Conservation (phyloP, 2,797 vertebrate species). For the Botia kubotai region DNA sequence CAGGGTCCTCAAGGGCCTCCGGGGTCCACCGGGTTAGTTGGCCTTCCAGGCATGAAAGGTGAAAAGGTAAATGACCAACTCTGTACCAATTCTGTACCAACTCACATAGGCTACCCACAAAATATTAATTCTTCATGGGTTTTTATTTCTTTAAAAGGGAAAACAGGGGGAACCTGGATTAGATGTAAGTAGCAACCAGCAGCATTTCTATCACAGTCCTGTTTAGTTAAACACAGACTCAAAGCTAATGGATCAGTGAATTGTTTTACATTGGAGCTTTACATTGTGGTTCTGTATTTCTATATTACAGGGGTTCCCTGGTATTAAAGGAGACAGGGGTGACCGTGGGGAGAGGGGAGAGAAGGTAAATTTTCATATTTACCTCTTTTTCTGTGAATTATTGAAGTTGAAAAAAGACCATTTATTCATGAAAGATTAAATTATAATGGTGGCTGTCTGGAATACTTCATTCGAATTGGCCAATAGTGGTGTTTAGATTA, state of each 20-base stretch:
- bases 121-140: background rate
- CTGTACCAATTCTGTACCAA: background rate
- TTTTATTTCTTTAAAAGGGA: slow-evolving; percentile 70
- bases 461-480: background rate
- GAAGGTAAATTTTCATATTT: slow-evolving; percentile 71
- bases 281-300: background rate
- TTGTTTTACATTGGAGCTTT: background rate
- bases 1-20: slow-evolving; percentile 71
- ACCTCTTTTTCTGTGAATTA: background rate
- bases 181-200: slow-evolving; percentile 76
- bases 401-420: too few species aligned
- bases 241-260: too few species aligned
- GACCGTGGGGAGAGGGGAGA: slow-evolving; percentile 82
- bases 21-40: slow-evolving; percentile 80
- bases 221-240: too few species aligned
- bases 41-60: slow-evolving; percentile 84
- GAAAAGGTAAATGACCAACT: slow-evolving; percentile 77
- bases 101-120: background rate
- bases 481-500: background rate
- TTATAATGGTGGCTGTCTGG: background rate
- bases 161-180: slow-evolving; percentile 83
- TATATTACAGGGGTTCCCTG: slow-evolving; percentile 81
- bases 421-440: background rate
- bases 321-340: slow-evolving; percentile 83
- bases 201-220: background rate